Evolutionary conservation across 2,888 invertebrate genomes (phyloP).

Genomic region (Diaperis boleti): DNA sequence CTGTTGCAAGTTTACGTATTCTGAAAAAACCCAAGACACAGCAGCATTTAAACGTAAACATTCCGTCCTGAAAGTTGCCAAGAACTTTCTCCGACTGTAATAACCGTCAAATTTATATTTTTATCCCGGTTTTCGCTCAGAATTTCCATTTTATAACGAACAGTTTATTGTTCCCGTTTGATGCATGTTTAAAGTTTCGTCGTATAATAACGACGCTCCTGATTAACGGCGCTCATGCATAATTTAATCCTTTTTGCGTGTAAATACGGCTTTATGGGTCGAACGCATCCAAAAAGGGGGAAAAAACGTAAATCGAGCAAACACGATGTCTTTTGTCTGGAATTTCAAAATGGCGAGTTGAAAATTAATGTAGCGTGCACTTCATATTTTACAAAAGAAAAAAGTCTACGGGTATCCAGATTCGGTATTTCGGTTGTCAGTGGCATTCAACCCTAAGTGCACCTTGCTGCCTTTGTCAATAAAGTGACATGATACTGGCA

Average conservation of each 20-base stretch:
- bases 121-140: constrained; percentile 8
- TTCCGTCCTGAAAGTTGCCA: constrained; percentile 3
- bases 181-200: constrained; percentile 30
- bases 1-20: neutral
- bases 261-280: constrained; percentile 28
- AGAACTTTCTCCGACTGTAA: constrained; percentile 7
- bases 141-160: constrained; percentile 25
- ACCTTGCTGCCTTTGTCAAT: neutral
- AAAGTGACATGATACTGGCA: neutral
- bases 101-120: constrained; percentile 23
- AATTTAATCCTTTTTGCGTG: constrained; percentile 32
- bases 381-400: too few species aligned
- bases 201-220: constrained; percentile 23
- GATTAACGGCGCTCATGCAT: constrained; percentile 24
- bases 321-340: neutral
- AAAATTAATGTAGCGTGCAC: neutral
- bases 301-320: constrained; percentile 12
- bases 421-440: too few species aligned
- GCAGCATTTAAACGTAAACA: too few species aligned
- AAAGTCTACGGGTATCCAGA: too few species aligned
- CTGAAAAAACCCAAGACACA: neutral
- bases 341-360: neutral
- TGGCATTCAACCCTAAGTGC: neutral
- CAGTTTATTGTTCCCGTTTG: constrained; percentile 24
- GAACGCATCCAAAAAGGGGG: constrained; percentile 4